Percentiles rank a stretch among this genome's conserved stretches.
Conservation (phyloP, 1,140 invertebrate genomes). For the Ostrea denselamellosa region DNA sequence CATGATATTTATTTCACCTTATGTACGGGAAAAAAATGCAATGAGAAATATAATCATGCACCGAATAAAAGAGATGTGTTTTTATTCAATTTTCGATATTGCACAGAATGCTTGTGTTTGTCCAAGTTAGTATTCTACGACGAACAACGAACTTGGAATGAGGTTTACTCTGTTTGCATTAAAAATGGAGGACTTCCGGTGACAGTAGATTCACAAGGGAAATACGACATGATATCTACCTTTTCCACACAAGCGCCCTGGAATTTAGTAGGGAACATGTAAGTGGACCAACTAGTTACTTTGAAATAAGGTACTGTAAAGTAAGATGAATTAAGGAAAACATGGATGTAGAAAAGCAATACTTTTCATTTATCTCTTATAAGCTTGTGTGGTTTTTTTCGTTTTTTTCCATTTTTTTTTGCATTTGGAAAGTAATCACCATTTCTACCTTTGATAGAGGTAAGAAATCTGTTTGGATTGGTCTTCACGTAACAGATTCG, state of each 20-base stretch:
- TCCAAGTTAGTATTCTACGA: background rate
- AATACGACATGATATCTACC: background rate
- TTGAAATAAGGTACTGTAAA: too few relatives aligned
- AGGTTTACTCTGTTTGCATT: background rate
- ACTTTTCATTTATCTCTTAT: background rate
- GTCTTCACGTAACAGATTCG: background rate
- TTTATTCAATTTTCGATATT: background rate
- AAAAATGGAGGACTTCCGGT: background rate
- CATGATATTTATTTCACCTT: too few relatives aligned
- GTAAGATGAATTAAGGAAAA: background rate
- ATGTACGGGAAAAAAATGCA: too few relatives aligned
- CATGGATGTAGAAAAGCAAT: background rate
- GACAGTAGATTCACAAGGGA: background rate
- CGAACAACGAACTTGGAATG: constrained; percentile 4
- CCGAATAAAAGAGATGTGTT: too few relatives aligned
- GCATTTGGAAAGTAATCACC: too few relatives aligned
- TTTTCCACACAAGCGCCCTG: background rate
- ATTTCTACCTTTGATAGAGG: background rate
- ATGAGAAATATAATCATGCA: too few relatives aligned
- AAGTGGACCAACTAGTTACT: background rate
- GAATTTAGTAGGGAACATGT: background rate
- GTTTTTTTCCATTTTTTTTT: too few relatives aligned
- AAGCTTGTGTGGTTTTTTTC: too few relatives aligned
- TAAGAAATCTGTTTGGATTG: background rate
- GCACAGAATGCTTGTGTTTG: constrained; percentile 7